Evolutionary conservation across 2,888 invertebrate species (phyloP), one percentile per base, ranked within the genome.

Genomic region (Pyrochroa serraticornis): DNA sequence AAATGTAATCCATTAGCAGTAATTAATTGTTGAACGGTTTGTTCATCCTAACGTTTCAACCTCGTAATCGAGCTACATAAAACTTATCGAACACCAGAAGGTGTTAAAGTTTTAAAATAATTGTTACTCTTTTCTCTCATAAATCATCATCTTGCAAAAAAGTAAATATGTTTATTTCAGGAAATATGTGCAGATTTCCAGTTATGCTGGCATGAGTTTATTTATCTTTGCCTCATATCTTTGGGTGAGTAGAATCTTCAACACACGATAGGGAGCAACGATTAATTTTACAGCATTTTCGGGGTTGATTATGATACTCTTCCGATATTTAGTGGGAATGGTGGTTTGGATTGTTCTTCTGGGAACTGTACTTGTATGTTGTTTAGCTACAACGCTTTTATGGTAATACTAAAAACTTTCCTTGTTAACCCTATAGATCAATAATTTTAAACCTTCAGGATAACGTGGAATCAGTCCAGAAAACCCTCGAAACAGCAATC

Each of bases 341-440:
- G 80, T 88, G 9, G 84, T 88, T 56, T 88, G 87, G 84, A 69
- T 85, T n/a, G 81, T 87, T 10, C 75, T 88, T 12, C 71, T 82
- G 37, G 82, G 82, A 7, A 82, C 82, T 6, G 77, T 82, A 7
- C 34, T 83, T 6, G 82, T 82, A 12, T 81, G 82, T 49, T 67
- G 85, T 30, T 81, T 76, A 8, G 84, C 82, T 34, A 84, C 87
- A 3, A 75, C 81, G 13, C 84, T 82, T 68, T 78, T 87, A 52
- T 89, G 89, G 89, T 84, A 70, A 55, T 48, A 32, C 7, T 39
- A 22, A 33, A 3, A 5, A 13, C 12, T 7, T 45, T 13, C 14
- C 6, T 5, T 12, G 3, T 35, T 35, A 3, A 9, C 9, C 10
- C 6, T 35, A n/a, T n/a, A 9, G 36, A 6, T 35, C 10, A 9